Evolutionary conservation across 2,888 invertebrate genomes (phyloP).

Genomic region (Gibbula magus): DNA sequence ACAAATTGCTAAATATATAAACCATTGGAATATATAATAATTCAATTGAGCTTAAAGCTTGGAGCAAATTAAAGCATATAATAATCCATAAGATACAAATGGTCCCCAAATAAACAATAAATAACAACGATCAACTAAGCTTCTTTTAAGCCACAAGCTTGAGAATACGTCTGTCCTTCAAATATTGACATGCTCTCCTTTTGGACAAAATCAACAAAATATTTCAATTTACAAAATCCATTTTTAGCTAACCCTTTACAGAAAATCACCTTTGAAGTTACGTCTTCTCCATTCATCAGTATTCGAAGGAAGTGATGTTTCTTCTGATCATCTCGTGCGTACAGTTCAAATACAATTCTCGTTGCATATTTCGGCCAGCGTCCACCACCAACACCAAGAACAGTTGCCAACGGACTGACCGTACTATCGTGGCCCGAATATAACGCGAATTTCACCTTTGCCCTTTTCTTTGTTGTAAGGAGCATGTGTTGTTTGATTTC

Average conservation of each 20-base stretch:
- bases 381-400: constrained; percentile 83
- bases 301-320: constrained; percentile 82
- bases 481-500: constrained; percentile 80
- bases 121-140: too few relatives aligned
- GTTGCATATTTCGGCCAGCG: constrained; percentile 88
- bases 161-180: background rate
- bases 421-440: constrained; percentile 96
- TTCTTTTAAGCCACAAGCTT: background rate
- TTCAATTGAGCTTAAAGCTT: too few relatives aligned
- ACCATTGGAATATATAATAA: too few relatives aligned
- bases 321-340: constrained; percentile 70
- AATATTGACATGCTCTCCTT: constrained; percentile 87
- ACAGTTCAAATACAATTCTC: constrained; percentile 90
- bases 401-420: constrained; percentile 87
- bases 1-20: too few relatives aligned
- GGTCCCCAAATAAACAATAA: too few relatives aligned
- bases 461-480: constrained; percentile 33
- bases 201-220: constrained; percentile 89
- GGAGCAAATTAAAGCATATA: too few relatives aligned
- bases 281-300: constrained; percentile 90
- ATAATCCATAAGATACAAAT: too few relatives aligned
- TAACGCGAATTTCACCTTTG: constrained; percentile 79
- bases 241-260: constrained; percentile 78
- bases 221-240: constrained; percentile 87
- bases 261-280: constrained; percentile 87